Percentiles rank a stretch among this genome's conserved stretches.
Evolutionary conservation across 2,797 vertebrate genomes (phyloP).

Genomic region (Parambassis ranga): DNA sequence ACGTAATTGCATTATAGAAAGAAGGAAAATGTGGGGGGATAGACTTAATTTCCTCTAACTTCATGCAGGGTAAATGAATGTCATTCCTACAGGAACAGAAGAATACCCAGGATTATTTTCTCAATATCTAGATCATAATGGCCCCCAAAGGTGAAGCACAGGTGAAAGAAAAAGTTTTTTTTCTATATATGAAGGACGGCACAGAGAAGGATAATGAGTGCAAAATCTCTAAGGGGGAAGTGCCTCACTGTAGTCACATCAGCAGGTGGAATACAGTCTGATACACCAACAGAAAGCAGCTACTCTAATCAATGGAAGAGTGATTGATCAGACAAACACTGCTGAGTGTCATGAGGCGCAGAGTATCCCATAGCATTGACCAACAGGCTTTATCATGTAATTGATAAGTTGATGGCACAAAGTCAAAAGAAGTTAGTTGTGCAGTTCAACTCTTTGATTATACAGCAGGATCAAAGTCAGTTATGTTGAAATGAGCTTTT

Average conservation of each 20-base stretch:
- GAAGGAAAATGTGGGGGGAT: slow-evolving; percentile 50
- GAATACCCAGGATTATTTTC: slow-evolving; percentile 55
- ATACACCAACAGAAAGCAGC: not conserved
- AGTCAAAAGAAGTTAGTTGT: no score
- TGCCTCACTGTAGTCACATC: not conserved
- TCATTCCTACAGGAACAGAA: slow-evolving; percentile 51
- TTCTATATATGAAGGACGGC: not conserved
- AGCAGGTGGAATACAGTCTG: not conserved
- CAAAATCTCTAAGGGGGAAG: not conserved
- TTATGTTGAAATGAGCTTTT: no score
- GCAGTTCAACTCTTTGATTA: no score
- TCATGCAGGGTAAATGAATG: slow-evolving; percentile 51
- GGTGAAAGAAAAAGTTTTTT: slow-evolving; percentile 33
- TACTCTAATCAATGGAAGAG: not conserved
- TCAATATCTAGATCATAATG: slow-evolving; percentile 56
- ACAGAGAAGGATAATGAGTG: not conserved
- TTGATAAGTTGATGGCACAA: no score
- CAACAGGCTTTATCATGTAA: no score
- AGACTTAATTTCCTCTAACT: slow-evolving; percentile 56
- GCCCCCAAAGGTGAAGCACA: slow-evolving; percentile 40
- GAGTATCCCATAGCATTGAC: slow-evolving; percentile 3
- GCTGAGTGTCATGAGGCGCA: not conserved
- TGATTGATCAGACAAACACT: not conserved
- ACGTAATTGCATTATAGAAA: slow-evolving; percentile 55
- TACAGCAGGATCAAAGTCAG: no score